A percentile compares a stretch with the other conserved stretches of the same genome.
phyloP scores from a whole-genome alignment of 2,888 invertebrate genomes.

The Charanyca ferruginea region DNA sequence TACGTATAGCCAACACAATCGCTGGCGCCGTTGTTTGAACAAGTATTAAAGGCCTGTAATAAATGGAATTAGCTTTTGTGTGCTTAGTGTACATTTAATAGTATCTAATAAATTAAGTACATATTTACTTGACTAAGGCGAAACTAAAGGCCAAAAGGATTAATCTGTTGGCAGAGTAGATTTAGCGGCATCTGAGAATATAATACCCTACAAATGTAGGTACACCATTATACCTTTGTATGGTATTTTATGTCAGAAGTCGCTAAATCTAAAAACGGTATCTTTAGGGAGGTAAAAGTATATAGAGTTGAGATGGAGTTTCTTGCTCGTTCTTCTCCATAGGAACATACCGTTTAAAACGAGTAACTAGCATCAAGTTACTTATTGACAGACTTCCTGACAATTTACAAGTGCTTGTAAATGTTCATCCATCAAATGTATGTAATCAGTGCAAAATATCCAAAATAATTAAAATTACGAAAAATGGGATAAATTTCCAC shows the following conservation, averaged over 20 bases:
- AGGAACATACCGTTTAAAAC: background rate
- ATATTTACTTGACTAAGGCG: slow-evolving; percentile 51
- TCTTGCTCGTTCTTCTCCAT: background rate
- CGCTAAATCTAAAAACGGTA: background rate
- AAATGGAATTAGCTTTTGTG: slow-evolving; percentile 50
- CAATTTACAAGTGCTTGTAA: too few relatives aligned
- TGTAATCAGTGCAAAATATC: too few relatives aligned
- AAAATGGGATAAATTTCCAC: too few relatives aligned
- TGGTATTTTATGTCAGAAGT: too few relatives aligned
- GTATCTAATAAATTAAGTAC: slow-evolving; percentile 53
- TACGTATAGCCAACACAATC: slow-evolving; percentile 47
- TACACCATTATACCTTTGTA: too few relatives aligned
- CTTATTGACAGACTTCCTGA: background rate
- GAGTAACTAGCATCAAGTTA: background rate
- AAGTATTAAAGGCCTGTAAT: slow-evolving; percentile 50
- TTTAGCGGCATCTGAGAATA: slow-evolving; percentile 14
- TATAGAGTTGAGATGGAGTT: background rate
- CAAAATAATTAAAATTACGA: too few relatives aligned
- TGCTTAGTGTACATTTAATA: slow-evolving; percentile 36
- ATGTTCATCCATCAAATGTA: too few relatives aligned
- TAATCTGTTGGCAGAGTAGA: slow-evolving; percentile 38
- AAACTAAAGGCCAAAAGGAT: slow-evolving; percentile 46
- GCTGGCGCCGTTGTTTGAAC: slow-evolving; percentile 60
- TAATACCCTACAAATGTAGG: background rate
- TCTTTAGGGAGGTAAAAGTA: background rate